Conservation (phyloP, 2,797 vertebrate genomes). For the Chromis chromis region DNA sequence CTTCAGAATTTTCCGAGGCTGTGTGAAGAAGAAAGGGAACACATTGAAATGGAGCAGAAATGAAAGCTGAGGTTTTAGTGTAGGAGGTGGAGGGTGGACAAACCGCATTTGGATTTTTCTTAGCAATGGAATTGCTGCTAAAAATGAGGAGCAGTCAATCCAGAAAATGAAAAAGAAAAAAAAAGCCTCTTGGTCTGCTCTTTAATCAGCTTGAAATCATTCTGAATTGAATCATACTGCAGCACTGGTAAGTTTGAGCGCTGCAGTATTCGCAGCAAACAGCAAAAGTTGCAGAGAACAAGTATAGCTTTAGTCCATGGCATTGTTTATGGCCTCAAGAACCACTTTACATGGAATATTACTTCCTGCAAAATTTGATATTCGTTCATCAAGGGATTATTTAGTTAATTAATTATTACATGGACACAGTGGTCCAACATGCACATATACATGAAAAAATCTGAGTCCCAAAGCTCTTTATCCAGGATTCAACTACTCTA, state of each 20-base stretch:
- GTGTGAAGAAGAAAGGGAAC: conserved; percentile 39
- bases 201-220: conserved; percentile 61
- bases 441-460: conserved; percentile 5
- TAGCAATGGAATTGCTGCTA: conserved; percentile 57
- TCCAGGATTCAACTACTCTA: conserved; percentile 10
- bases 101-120: conserved; percentile 66
- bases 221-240: too few species aligned
- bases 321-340: conserved; percentile 30
- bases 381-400: conserved; percentile 23
- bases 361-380: conserved; percentile 36
- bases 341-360: conserved; percentile 35
- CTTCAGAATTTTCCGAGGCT: conserved; percentile 37
- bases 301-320: conserved; percentile 35
- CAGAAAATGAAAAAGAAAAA: conserved; percentile 41
- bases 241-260: conserved; percentile 47
- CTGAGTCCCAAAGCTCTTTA: conserved; percentile 27
- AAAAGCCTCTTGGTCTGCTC: conserved; percentile 58
- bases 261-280: conserved; percentile 61
- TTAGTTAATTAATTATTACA: conserved; percentile 27
- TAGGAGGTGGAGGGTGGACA: conserved; percentile 61
- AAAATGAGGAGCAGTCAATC: conserved; percentile 67
- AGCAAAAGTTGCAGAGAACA: conserved; percentile 21
- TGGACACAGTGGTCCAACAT: conserved; percentile 4
- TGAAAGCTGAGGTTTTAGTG: conserved; percentile 64
- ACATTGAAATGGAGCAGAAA: conserved; percentile 36